A percentile compares a stretch with the other conserved stretches of the same genome.
These are phyloP conservation scores for Nannobrachium achirus DNA, from an alignment of 2,113 vertebrate species.

Conservation along the genomic window DNA sequence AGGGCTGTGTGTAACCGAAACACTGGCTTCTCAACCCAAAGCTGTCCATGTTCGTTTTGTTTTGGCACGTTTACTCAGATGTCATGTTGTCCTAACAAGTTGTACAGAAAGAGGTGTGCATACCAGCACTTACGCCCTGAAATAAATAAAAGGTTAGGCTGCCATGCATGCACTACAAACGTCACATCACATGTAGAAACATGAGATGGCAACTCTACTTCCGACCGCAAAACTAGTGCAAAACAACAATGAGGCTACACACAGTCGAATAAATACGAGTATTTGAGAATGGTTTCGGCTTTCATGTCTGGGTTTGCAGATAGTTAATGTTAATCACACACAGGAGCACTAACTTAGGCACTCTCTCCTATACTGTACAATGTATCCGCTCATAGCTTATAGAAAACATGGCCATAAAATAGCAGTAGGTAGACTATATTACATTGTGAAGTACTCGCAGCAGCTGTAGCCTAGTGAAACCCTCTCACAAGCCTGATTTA, in stretches of 20 bases:
- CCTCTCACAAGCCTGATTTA: too few relatives aligned
- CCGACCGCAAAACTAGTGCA: conserved; percentile 87
- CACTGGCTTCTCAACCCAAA: conserved; percentile 38
- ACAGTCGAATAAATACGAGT: conserved; percentile 86
- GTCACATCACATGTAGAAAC: conserved; percentile 72
- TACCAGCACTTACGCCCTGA: conserved; percentile 69
- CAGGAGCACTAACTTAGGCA: not conserved
- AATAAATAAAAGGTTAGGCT: conserved; percentile 62
- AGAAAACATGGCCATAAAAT: conserved; percentile 27
- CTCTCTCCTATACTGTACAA: not conserved
- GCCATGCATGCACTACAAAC: conserved; percentile 83
- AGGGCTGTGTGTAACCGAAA: too few relatives aligned
- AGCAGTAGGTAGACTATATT: conserved; percentile 3
- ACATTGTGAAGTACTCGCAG: too few relatives aligned
- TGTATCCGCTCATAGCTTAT: conserved; percentile 16
- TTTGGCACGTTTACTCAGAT: conserved; percentile 74
- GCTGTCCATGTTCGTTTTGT: conserved; percentile 18
- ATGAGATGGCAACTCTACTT: conserved; percentile 80
- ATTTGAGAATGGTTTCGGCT: conserved; percentile 79
- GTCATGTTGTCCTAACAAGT: conserved; percentile 50
- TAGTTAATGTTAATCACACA: conserved; percentile 13
- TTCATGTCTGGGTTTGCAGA: conserved; percentile 40
- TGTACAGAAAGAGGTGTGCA: conserved; percentile 37
- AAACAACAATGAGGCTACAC: conserved; percentile 88
- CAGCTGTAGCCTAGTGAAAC: too few relatives aligned